These are phyloP conservation scores for Plebejus melissa DNA, from an alignment of 2,888 invertebrate genomes.

Conservation along the genomic window DNA sequence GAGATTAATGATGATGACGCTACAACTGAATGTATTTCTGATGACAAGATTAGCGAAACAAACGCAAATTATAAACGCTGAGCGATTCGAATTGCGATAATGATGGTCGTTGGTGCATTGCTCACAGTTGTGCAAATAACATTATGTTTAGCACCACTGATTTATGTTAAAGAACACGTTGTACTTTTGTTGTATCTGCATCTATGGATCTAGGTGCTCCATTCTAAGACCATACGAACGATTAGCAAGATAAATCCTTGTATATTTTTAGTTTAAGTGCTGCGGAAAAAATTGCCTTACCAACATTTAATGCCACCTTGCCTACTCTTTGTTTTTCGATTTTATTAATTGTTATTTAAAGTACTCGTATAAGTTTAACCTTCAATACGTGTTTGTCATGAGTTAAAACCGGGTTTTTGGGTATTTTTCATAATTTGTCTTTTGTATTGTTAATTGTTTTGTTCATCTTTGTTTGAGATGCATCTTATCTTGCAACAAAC, in stretches of 20 bases:
- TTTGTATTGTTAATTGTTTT: conserved; percentile 20
- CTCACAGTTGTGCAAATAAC: conserved; percentile 14
- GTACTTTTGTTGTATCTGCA: background rate
- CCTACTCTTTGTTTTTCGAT: background rate
- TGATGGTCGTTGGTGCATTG: background rate
- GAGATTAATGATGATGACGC: conserved; percentile 15
- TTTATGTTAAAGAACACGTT: conserved; percentile 4
- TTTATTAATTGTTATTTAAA: background rate
- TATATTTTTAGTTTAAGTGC: background rate
- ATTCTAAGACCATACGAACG: background rate
- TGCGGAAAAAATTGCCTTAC: background rate
- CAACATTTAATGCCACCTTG: background rate
- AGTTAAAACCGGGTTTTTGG: background rate
- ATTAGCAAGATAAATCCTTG: background rate
- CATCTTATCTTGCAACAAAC: conserved; percentile 13
- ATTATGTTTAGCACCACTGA: conserved; percentile 8
- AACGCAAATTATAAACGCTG: conserved; percentile 23
- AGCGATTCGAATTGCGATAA: background rate
- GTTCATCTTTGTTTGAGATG: conserved; percentile 6
- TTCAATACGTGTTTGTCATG: background rate
- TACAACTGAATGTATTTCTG: conserved; percentile 12
- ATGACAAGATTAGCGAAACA: conserved; percentile 25
- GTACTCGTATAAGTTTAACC: background rate
- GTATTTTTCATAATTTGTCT: background rate
- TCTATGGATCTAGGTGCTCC: conserved; percentile 1